Base-by-base conservation (phyloP, 92 coral and sea anemone genomes). In the Bergia sp. region DNA sequence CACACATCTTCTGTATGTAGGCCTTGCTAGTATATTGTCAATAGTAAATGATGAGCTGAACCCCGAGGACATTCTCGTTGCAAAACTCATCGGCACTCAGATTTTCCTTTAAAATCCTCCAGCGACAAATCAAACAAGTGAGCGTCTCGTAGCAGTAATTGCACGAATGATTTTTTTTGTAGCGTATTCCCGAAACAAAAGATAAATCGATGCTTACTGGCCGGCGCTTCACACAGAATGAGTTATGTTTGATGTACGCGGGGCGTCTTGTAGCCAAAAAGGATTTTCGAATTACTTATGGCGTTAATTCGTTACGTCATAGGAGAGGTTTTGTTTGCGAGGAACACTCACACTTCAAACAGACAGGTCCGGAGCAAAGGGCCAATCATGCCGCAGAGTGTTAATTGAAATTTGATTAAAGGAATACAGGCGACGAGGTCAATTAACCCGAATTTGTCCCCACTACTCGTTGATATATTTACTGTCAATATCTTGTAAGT, bases 221-320 rank as follows among this genome's bases (percentile, higher is more conserved):
- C 90, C 93, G 82, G 90, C 82, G 89, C 79, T 83, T 92, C 92
- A 81, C 93, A 88, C 94, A 90, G 88, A 95, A 93, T 95, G 98
- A 87, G 95, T 90, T 90, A 93, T 93, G 76, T 94, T 82, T 88
- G 86, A 92, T 86, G 92, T 95, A 89, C 86, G 95, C 96, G 90
- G 90, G 83, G 89, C 95, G 98, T 93, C 94, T 95, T 95, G 98
- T 95, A 92, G 89, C 96, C 94, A 93, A 96, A 96, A 97, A 90
- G 99, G 99, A 97, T 97, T 97, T 95, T 89, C 96, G 98, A 93
- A 96, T 97, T 97, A 97, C 98, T 96, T 91, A 86, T 95, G 92
- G 99, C 96, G 96, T 92, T 97, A 93, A 97, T 94, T 86, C 95
- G 95, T 92, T 94, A 93, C 99, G 97, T 95, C 95, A 95, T 85